Base-by-base conservation (phyloP, 2,113 vertebrate genomes). In the Sapayoa aenigma region DNA sequence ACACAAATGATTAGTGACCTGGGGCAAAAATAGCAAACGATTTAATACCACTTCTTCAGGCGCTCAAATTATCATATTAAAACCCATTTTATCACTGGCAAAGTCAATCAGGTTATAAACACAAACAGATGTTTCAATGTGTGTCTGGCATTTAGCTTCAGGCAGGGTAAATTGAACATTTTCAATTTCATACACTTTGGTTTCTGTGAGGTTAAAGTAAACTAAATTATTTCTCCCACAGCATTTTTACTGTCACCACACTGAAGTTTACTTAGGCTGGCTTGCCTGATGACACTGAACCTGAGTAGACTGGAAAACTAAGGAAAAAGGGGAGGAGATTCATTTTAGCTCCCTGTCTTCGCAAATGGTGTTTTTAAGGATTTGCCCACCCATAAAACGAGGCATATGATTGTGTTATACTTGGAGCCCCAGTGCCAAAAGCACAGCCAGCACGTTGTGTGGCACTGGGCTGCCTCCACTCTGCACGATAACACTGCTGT, bases 81-180 rank as follows among this genome's bases (percentile, higher is more conserved):
- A 96, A 95, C 78, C 89, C 69, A 90, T 95, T 98, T 96, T 95
- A 95, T 95, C 94, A 96, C 11, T 91, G 74, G 84, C 79, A 73
- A 87, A 93, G 69, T 76, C 91, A 83, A 95, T 86, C 82, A 92
- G 11, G 9, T 58, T 53, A 19, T 96, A 95, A 97, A 92, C 0
- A 22, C 89, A 96, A 97, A 94, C 91, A 97, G 92, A 96, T 96
- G 90, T 87, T 97, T 93, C 41, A 76, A 94, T 9, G 93, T 94
- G 84, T 72, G 63, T 95, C 85, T 96, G 92, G 87, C 95, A 83
- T 46, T 93, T 83, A 50, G 75, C 87, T 94, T 79, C 42, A 27
- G 89, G 94, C 96, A 95, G 87, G 80, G 39, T 19, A 6, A 95
- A 75, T 47, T n/a, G 49, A 76, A 89, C 75, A 94, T 83, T 94